These are phyloP conservation scores for Ranitomeya imitator DNA, from an alignment of 2,113 vertebrate genomes.

Conservation along the genomic window DNA sequence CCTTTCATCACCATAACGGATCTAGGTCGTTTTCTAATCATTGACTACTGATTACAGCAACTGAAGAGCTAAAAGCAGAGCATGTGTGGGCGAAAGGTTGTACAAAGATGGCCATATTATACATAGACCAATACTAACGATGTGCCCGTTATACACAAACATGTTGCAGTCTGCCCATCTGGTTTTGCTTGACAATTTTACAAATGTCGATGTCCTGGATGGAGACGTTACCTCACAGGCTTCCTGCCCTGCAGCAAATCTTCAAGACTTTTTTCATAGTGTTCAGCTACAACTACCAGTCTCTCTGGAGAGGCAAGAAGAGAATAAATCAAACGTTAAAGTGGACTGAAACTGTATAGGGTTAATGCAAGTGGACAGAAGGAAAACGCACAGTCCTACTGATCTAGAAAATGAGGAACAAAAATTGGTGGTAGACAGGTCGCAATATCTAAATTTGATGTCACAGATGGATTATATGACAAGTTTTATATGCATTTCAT, in stretches of 20 bases:
- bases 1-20: no score
- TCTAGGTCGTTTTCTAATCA: no score
- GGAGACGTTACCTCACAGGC: slow-evolving; percentile 77
- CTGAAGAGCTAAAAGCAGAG: no score
- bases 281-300: slow-evolving; percentile 93
- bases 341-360: neutral
- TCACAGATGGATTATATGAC: no score
- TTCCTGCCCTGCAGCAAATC: slow-evolving; percentile 83
- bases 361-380: neutral
- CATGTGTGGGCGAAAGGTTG: no score
- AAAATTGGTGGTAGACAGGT: neutral
- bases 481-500: no score
- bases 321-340: slow-evolving; percentile 46
- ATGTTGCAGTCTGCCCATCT: neutral
- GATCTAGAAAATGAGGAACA: neutral
- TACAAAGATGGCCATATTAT: no score
- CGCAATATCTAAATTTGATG: no score
- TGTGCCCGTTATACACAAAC: no score
- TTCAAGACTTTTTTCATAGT: slow-evolving; percentile 85
- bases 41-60: no score
- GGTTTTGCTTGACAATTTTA: slow-evolving; percentile 16
- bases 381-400: neutral
- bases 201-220: slow-evolving; percentile 7
- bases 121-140: no score
- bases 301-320: slow-evolving; percentile 75